Evolutionary conservation across 2,888 invertebrate species (phyloP).

Genomic region (Abrostola tripartita): DNA sequence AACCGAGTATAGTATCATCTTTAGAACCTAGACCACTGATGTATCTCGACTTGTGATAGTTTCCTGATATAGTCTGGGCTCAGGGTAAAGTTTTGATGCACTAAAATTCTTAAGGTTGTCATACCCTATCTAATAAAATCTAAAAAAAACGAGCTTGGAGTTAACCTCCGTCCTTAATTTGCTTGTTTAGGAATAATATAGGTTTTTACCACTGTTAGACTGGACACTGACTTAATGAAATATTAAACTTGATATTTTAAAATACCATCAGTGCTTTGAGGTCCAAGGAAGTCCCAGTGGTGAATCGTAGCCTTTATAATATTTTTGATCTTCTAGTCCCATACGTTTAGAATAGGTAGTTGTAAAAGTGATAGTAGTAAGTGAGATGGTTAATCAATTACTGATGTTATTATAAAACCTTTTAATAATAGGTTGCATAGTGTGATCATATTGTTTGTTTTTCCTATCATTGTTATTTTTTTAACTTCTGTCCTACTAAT

Average conservation of each 20-base stretch:
- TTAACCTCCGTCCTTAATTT: constrained; percentile 74
- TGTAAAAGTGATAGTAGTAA: constrained; percentile 58
- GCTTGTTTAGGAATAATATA: constrained; percentile 57
- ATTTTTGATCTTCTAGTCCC: constrained; percentile 77
- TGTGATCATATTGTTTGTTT: constrained; percentile 35
- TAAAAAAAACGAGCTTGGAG: constrained; percentile 72
- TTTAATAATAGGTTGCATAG: constrained; percentile 38
- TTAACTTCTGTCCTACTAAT: constrained; percentile 42
- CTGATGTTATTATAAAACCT: constrained; percentile 37
- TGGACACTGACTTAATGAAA: background rate
- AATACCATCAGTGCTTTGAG: constrained; percentile 18
- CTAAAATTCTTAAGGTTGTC: constrained; percentile 37
- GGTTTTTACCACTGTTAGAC: constrained; percentile 30
- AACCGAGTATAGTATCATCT: background rate
- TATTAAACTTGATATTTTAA: background rate
- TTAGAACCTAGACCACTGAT: constrained; percentile 6
- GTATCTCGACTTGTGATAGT: constrained; percentile 25
- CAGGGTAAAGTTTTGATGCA: constrained; percentile 59
- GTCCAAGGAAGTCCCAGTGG: constrained; percentile 22
- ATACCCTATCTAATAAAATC: constrained; percentile 32
- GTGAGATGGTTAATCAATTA: constrained; percentile 45
- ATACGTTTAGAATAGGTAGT: constrained; percentile 64
- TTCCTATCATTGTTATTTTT: constrained; percentile 36
- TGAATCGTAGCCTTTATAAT: constrained; percentile 27
- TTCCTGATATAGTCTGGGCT: constrained; percentile 51